Evolutionary conservation across 2,797 vertebrate species (phyloP), one percentile per base, ranked within the genome.

Genomic region (Clarias platycephalus): DNA sequence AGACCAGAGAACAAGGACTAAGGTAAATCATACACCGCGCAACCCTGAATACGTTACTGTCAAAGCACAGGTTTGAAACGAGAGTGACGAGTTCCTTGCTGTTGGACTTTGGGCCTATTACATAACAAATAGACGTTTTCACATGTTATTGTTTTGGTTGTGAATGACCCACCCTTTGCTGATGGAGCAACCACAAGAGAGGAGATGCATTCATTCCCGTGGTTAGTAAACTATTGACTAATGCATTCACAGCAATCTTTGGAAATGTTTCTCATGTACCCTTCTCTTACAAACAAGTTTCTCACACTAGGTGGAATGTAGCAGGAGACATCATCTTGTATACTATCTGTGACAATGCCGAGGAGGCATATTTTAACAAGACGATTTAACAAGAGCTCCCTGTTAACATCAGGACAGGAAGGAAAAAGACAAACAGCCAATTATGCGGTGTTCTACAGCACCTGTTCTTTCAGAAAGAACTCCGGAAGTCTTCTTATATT

Each of bases 221-320:
- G 58, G 58, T 60, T 40, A 44, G 15, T 20, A 80, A 80, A 28
- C n/a, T 64, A 64, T 66, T 49, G 40, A 31, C 9, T 24, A 79
- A 18, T 60, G 5, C 5, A 78, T 62, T 37, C 22, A 60, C 5
- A 15, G 34, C 77, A 79, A 80, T 80, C 37, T 64, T 62, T 64
- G 37, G 22, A 26, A 20, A 80, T 10, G 44, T 26, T 64, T 64
- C 31, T 34, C 20, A 58, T 77, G 53, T 60, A 34, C 16, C 16
- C 37, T 24, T 80, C 12, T 63, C 22, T 15, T 78, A 40, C 34
- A 9, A 24, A 76, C 31, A 80, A 28, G 24, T 64, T 80, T 64
- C 37, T 63, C 77, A 80, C 34, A 80, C n/a, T 22, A 44, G 64
- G 13, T 63, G 37, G 31, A 64, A 80, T 64, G 34, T 40, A 26